Base-by-base conservation (phyloP, 2,797 vertebrate genomes). In the Zalophus californianus region DNA sequence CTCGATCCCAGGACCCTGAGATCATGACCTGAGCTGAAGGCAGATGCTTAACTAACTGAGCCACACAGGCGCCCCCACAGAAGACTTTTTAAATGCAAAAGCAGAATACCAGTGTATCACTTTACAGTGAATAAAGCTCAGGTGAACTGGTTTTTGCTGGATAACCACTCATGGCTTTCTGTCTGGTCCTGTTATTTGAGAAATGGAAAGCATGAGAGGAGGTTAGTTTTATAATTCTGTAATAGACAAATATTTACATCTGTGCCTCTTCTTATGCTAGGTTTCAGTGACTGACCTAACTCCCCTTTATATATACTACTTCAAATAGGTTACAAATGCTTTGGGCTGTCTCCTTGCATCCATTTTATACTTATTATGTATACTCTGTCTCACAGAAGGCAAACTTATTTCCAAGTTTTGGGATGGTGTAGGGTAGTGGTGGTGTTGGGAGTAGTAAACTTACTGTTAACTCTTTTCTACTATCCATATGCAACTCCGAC, bases 71-170 rank as follows among this genome's bases (percentile, higher is more conserved):
- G 4, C n/a, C 66, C 88, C 84, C 29, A 35, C 20, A 20, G 78
- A 95, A 68, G 82, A 89, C 44, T 13, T 50, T 50, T 50, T 50
- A 75, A 64, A 64, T 52, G 12, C 29, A 66, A 60, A 32, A 92
- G 29, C 13, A 20, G 20, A 48, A 77, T 54, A 35, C 52, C 7
- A 8, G 13, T 58, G 18, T 35, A 23, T 27, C 18, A 68, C 80
- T 91, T 80, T 68, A 80, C 20, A 91, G 70, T 38, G 68, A 93
- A 48, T 29, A 52, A 93, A 95, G 32, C 2, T 73, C 48, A 38
- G 54, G 35, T n/a, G 80, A 68, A 90, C 60, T 88, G 6, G 15
- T 91, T 95, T n/a, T 80, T 64, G 32, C 62, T 41, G 79, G 94
- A 86, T 75, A 73, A 29, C 32, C 50, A 73, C 5, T 64, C 18